A percentile compares a stretch with the other conserved stretches of the same genome.
phyloP scores from a whole-genome alignment of 2,888 invertebrate genomes.

The Ochlodes sylvanus region DNA sequence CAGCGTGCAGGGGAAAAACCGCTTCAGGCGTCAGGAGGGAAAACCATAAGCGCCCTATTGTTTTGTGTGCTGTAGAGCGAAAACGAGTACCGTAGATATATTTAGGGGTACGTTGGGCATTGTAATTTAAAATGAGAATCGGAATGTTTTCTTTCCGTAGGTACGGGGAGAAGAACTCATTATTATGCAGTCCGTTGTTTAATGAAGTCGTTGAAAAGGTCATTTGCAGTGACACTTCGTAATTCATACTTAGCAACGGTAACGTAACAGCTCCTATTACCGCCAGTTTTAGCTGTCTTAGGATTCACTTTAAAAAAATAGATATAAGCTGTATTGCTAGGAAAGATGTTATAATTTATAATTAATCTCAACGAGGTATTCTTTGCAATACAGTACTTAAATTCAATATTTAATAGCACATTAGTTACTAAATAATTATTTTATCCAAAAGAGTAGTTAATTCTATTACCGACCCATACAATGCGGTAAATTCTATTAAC shows the following conservation, averaged over 20 bases:
- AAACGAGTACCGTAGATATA: conserved; percentile 59
- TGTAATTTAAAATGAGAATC: conserved; percentile 70
- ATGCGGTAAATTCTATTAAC: too few species aligned
- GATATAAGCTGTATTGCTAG: too few species aligned
- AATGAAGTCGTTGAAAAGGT: conserved; percentile 36
- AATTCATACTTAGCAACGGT: conserved; percentile 23
- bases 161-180: conserved; percentile 38
- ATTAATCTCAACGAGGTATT: too few species aligned
- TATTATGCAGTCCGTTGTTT: conserved; percentile 38
- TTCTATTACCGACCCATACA: too few species aligned
- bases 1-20: conserved; percentile 63
- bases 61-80: conserved; percentile 76
- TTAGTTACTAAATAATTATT: too few species aligned
- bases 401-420: too few species aligned
- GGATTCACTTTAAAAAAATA: too few species aligned
- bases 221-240: conserved; percentile 28
- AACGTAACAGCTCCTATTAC: too few species aligned
- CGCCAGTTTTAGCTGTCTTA: too few species aligned
- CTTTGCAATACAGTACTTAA: too few species aligned
- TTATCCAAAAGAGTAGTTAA: too few species aligned
- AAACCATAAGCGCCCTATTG: conserved; percentile 79
- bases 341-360: too few species aligned
- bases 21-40: conserved; percentile 78
- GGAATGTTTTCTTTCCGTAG: conserved; percentile 48
- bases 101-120: conserved; percentile 56